These are phyloP conservation scores for Pterocles burchelli DNA, from an alignment of 2,113 vertebrate species.

Conservation along the genomic window DNA sequence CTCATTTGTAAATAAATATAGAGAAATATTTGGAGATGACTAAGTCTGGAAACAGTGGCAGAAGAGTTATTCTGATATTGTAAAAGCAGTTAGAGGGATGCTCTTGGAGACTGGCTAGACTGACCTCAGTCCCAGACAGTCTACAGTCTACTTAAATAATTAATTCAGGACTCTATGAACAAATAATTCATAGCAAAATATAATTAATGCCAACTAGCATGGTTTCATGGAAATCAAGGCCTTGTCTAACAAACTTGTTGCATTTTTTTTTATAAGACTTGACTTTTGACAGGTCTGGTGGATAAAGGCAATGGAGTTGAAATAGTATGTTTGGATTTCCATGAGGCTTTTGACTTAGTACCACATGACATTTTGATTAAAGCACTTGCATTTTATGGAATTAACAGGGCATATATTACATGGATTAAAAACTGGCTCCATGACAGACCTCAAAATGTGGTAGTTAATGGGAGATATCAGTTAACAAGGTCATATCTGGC, in stretches of 20 bases:
- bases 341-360: not conserved
- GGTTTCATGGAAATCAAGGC: not conserved
- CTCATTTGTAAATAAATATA: not conserved
- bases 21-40: not conserved
- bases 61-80: not conserved
- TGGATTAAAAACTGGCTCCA: conserved; percentile 42
- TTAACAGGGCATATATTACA: conserved; percentile 41
- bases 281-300: not conserved
- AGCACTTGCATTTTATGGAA: conserved; percentile 48
- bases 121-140: conserved; percentile 45
- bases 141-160: conserved; percentile 54
- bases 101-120: conserved; percentile 23
- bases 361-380: conserved; percentile 34
- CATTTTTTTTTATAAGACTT: not conserved
- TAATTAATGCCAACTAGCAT: conserved; percentile 9
- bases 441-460: conserved; percentile 11
- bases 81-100: not conserved
- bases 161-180: conserved; percentile 35
- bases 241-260: not conserved
- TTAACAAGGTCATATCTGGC: conserved; percentile 4
- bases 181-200: conserved; percentile 56
- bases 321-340: not conserved
- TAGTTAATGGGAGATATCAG: conserved; percentile 36
- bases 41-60: not conserved
- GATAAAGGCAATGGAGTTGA: not conserved